Conservation (phyloP, 2,113 vertebrate genomes). For the Eretmochelys imbricata region DNA sequence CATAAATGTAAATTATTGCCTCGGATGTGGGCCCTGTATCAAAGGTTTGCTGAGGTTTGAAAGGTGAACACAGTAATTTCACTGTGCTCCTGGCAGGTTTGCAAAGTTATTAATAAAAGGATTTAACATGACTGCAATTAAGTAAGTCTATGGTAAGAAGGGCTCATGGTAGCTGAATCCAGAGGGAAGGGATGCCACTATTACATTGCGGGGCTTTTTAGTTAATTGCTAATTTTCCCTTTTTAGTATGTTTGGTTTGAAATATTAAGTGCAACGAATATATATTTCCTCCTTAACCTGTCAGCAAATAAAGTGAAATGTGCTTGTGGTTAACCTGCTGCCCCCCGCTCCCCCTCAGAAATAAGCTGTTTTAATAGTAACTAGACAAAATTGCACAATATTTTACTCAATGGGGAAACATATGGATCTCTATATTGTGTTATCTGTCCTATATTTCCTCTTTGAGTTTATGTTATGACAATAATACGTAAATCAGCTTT, state of each 20-base stretch:
- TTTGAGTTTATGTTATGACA: constrained; percentile 12
- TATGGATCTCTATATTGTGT: not conserved
- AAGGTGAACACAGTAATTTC: not conserved
- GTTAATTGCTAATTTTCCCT: constrained; percentile 74
- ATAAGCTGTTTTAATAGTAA: constrained; percentile 60
- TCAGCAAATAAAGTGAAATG: constrained; percentile 66
- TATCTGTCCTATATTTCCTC: constrained; percentile 27
- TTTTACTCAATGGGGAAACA: constrained; percentile 63
- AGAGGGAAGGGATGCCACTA: not conserved
- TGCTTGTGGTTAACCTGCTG: fast-evolving
- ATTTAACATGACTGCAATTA: not conserved
- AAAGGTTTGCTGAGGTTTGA: not conserved
- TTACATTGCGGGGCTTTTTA: constrained; percentile 49
- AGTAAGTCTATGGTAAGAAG: not conserved
- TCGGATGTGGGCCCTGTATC: not conserved
- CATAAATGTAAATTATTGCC: not conserved
- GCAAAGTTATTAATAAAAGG: constrained; percentile 23
- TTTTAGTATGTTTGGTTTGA: constrained; percentile 61
- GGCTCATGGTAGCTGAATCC: not conserved
- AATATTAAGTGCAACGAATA: constrained; percentile 63
- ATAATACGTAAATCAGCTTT: not conserved
- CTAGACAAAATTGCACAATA: constrained; percentile 51
- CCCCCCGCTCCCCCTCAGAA: not conserved
- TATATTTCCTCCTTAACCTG: constrained; percentile 60
- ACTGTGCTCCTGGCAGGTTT: not conserved